Evolutionary conservation across 2,113 vertebrate species (phyloP).

Genomic region (Pelodiscus sinensis): DNA sequence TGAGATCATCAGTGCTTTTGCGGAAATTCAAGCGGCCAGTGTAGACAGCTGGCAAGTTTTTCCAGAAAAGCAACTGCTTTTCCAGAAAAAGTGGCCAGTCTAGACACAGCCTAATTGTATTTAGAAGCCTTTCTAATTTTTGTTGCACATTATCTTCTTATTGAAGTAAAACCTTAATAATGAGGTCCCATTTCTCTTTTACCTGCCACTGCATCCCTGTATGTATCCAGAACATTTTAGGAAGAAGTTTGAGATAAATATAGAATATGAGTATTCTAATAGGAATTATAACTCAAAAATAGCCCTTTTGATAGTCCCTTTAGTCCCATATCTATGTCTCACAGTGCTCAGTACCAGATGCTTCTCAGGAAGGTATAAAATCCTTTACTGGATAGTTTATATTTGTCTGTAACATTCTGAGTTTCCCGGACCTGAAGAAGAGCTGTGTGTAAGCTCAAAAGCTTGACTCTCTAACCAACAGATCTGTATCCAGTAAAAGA

Average conservation of each 20-base stretch:
- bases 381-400: not conserved
- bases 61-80: no score
- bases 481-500: no score
- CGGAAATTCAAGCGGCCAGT: no score
- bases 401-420: no score
- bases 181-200: constrained; percentile 36
- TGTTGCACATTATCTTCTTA: not conserved
- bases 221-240: constrained; percentile 3
- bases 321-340: constrained; percentile 39
- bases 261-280: constrained; percentile 50
- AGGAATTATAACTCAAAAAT: constrained; percentile 52
- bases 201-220: constrained; percentile 26
- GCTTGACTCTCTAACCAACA: no score
- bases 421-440: no score
- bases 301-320: constrained; percentile 23
- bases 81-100: no score
- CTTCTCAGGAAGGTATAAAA: constrained; percentile 40
- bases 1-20: no score
- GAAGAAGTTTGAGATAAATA: constrained; percentile 59
- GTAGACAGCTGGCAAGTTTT: no score
- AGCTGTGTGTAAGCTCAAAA: no score
- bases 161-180: constrained; percentile 39
- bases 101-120: no score
- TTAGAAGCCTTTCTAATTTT: not conserved
- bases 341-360: constrained; percentile 29